Conservation (phyloP, 1,140 invertebrate species). For the Streblospio benedicti region DNA sequence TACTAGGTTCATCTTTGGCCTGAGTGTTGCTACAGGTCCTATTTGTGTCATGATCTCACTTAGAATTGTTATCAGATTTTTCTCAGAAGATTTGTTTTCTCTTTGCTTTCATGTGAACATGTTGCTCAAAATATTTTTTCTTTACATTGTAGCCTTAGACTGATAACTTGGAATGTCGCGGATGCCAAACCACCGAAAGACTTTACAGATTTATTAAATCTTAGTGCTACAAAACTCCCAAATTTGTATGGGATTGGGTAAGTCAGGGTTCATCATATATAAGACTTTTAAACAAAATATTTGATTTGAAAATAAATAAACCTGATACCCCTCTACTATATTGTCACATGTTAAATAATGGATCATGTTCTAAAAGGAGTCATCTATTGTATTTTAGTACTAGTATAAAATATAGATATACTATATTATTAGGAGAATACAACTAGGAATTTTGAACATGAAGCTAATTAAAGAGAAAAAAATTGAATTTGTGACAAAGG, state of each 20-base stretch:
- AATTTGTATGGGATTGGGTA: conserved; percentile 76
- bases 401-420: neutral
- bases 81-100: no score
- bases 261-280: conserved; percentile 20
- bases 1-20: no score
- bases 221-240: conserved; percentile 56
- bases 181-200: conserved; percentile 51
- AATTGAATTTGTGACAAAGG: no score
- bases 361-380: neutral
- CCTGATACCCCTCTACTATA: neutral
- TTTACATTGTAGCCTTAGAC: neutral
- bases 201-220: conserved; percentile 59
- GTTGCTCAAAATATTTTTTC: no score
- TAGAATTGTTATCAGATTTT: no score
- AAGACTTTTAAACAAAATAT: neutral
- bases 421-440: neutral
- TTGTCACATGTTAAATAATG: neutral
- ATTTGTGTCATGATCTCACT: no score
- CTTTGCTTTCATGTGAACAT: no score
- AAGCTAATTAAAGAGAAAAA: no score
- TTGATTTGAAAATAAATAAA: neutral
- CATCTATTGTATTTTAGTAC: neutral
- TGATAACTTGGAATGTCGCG: conserved; percentile 11
- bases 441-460: no score
- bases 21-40: no score